Evolutionary conservation across 2,113 vertebrate genomes (phyloP).

Genomic region (Deroptyus accipitrinus): DNA sequence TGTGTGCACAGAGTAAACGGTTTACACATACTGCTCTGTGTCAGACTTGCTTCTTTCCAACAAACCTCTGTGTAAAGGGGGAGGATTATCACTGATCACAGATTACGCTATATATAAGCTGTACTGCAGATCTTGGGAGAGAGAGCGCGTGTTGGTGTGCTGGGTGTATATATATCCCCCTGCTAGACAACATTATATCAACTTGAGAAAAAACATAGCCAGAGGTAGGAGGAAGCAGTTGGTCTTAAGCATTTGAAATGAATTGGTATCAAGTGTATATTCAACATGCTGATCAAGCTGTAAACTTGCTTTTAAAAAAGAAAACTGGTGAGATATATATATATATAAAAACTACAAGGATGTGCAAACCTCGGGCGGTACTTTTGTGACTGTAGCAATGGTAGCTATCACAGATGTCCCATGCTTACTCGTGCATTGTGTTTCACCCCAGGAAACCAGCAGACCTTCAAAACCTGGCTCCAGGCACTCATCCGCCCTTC

Average conservation of each 20-base stretch:
- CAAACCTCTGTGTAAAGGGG: background rate
- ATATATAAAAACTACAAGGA: background rate
- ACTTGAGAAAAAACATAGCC: background rate
- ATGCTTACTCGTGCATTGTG: background rate
- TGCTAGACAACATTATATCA: background rate
- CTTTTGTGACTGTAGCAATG: background rate
- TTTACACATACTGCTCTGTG: background rate
- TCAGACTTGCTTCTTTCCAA: background rate
- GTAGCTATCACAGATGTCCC: background rate
- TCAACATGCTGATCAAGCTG: background rate
- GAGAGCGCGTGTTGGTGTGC: background rate
- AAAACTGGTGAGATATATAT: background rate
- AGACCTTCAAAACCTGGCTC: constrained; percentile 97
- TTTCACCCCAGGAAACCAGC: constrained; percentile 88
- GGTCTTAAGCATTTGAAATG: background rate
- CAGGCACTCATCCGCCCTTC: constrained; percentile 96
- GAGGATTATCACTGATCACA: constrained; percentile 16
- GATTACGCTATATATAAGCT: constrained; percentile 49
- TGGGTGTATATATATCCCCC: background rate
- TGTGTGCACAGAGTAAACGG: background rate
- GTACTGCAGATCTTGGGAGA: background rate
- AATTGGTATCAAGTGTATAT: background rate
- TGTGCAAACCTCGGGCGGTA: background rate
- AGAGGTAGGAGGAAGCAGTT: background rate
- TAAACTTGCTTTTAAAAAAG: background rate